Evolutionary conservation across 2,888 invertebrate species (phyloP).

Genomic region (Lithodes maja): DNA sequence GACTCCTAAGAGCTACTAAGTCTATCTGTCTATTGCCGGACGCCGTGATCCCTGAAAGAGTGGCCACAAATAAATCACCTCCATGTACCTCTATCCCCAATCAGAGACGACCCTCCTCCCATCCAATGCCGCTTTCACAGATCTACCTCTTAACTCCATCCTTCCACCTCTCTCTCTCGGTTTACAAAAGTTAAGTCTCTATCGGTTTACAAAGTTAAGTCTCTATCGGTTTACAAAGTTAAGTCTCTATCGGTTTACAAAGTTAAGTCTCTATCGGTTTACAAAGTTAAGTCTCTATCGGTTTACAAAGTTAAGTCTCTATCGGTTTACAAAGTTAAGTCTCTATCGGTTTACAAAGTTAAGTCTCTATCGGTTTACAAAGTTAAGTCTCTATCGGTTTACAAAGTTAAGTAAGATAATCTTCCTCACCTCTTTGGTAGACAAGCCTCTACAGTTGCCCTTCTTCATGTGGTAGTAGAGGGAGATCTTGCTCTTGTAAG

Average conservation of each 20-base stretch:
- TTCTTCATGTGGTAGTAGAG: conserved; percentile 71
- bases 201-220: background rate
- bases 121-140: background rate
- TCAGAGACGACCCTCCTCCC: background rate
- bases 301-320: too few relatives aligned
- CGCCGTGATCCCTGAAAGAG: background rate
- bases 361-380: background rate
- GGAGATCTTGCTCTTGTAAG: conserved; percentile 70
- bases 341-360: too few relatives aligned
- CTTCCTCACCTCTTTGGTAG: conserved; percentile 60
- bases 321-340: too few relatives aligned
- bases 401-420: background rate
- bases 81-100: background rate
- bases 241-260: background rate
- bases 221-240: background rate
- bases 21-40: background rate
- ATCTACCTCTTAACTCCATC: background rate
- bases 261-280: background rate
- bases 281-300: too few relatives aligned
- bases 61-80: background rate
- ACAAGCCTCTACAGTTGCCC: conserved; percentile 69
- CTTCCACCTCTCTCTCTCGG: background rate
- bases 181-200: too few relatives aligned
- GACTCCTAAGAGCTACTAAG: too few relatives aligned
- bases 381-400: too few relatives aligned